Evolutionary conservation across 2,113 vertebrate genomes (phyloP).

Genomic region (human (Homo sapiens)): GRCh38 chr12:102443001-102443500

Average conservation of each 20-base stretch:
- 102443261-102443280: neutral
- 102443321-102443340: neutral
- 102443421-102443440: neutral
- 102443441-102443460: neutral
- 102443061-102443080: neutral
- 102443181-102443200: slow-evolving; percentile 7
- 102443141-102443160: neutral
- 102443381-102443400: neutral
- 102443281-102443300: neutral
- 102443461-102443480: neutral
- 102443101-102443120: neutral
- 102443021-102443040: neutral
- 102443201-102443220: neutral
- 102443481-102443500: neutral
- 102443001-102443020: neutral
- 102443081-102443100: neutral
- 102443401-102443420: neutral
- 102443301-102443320: neutral
- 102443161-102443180: neutral
- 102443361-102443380: neutral
- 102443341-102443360: neutral
- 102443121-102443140: neutral
- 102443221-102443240: neutral
- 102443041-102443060: neutral
- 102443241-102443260: slow-evolving; percentile 7